A percentile compares a stretch with the other conserved stretches of the same genome.
Evolutionary conservation across 2,888 invertebrate genomes (phyloP).

Genomic region (Phytoseiulus persimilis): DNA sequence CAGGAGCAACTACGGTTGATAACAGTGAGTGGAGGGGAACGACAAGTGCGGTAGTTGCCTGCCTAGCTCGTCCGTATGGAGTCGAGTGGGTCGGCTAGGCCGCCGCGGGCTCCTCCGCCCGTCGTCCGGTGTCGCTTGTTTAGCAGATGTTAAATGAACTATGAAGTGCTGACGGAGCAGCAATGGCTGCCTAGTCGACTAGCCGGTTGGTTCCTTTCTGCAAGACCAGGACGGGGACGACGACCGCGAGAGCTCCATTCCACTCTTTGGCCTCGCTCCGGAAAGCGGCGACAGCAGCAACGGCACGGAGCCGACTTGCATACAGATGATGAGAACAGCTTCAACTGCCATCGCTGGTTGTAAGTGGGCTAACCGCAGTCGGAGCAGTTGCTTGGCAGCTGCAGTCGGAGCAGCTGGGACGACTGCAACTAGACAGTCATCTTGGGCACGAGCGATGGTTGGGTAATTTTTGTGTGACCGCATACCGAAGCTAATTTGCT

Average conservation of each 20-base stretch:
- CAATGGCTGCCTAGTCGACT: not conserved
- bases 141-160: slow-evolving; percentile 38
- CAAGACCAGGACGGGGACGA: not conserved
- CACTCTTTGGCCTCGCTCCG: not conserved
- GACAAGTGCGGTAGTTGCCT: not conserved
- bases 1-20: not conserved
- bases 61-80: not conserved
- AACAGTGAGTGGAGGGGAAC: not conserved
- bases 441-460: not conserved
- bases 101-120: not conserved
- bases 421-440: not conserved
- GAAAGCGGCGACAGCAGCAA: not conserved
- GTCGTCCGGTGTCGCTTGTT: slow-evolving; percentile 22
- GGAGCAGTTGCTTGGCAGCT: not conserved
- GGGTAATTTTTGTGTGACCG: not conserved
- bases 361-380: not conserved
- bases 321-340: not conserved
- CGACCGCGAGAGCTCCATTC: not conserved
- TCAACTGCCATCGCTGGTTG: not conserved
- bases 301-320: not conserved
- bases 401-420: not conserved
- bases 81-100: not conserved
- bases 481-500: not conserved
- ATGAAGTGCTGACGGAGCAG: slow-evolving; percentile 33
- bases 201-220: not conserved